These are phyloP conservation scores for Myoxocephalus aenaeus DNA, from an alignment of 2,797 vertebrate species.

Conservation along the genomic window DNA sequence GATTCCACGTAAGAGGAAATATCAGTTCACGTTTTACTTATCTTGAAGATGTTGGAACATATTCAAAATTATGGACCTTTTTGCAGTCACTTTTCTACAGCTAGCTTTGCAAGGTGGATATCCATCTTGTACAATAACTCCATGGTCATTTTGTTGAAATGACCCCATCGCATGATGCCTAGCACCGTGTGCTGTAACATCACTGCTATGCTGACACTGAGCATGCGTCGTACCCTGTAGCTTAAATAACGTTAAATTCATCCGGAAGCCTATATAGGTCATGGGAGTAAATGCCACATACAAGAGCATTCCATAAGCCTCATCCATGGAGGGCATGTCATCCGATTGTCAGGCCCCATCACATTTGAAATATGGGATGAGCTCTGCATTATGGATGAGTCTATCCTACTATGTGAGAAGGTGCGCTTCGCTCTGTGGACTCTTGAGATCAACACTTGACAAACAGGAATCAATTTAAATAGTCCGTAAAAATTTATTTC, in stretches of 20 bases:
- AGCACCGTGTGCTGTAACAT: neutral
- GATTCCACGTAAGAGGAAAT: neutral
- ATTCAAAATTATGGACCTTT: too few species aligned
- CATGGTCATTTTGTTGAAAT: neutral
- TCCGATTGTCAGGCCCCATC: conserved; percentile 7
- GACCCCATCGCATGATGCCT: neutral
- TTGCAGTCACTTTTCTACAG: too few species aligned
- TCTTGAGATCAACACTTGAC: conserved; percentile 17
- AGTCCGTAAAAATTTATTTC: neutral
- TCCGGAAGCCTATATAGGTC: neutral
- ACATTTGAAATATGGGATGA: conserved; percentile 16
- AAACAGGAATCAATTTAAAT: conserved; percentile 20
- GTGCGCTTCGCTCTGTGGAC: neutral
- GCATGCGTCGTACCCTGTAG: neutral
- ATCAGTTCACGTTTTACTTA: neutral
- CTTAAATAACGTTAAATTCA: neutral
- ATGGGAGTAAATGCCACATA: neutral
- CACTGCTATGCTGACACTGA: neutral
- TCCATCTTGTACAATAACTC: neutral
- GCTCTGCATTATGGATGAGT: conserved; percentile 36
- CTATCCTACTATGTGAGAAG: neutral
- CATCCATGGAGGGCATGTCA: neutral
- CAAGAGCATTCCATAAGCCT: neutral
- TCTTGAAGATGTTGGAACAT: too few species aligned
- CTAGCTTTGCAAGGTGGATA: neutral